Evolutionary conservation across 2,888 invertebrate genomes (phyloP).

Genomic region (Eupithecia subumbrata): DNA sequence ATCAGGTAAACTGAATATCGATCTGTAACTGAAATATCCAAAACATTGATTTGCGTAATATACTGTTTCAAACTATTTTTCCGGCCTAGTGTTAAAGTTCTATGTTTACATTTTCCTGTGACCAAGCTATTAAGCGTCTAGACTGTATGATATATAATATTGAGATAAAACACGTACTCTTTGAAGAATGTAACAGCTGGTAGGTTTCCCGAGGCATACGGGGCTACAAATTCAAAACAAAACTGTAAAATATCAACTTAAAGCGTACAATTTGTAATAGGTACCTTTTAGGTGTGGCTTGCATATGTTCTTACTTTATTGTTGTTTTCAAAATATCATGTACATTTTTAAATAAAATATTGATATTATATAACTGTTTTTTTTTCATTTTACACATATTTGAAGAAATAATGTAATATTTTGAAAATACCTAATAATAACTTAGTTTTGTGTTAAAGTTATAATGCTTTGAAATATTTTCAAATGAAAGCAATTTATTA

Average conservation of each 20-base stretch:
- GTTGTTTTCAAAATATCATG: background rate
- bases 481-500: background rate
- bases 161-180: conserved; percentile 43
- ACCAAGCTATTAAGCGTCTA: conserved; percentile 55
- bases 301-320: background rate
- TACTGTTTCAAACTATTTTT: background rate
- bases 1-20: background rate
- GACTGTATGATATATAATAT: conserved; percentile 56
- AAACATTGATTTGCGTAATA: background rate
- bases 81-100: conserved; percentile 8
- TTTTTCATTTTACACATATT: background rate
- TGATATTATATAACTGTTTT: background rate
- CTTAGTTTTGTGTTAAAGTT: background rate
- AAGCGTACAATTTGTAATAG: background rate
- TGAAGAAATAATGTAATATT: too few relatives aligned
- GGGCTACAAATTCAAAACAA: conserved; percentile 46
- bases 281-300: background rate
- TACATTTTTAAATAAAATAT: background rate
- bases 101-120: conserved; percentile 33
- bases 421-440: too few relatives aligned
- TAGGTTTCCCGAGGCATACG: conserved; percentile 53
- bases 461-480: background rate
- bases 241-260: conserved; percentile 28
- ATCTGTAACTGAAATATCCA: background rate
- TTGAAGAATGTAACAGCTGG: conserved; percentile 60